Evolutionary conservation across 2,888 invertebrate genomes (phyloP), one percentile per base, ranked within the genome.

Genomic region (Cordilura impudica): DNA sequence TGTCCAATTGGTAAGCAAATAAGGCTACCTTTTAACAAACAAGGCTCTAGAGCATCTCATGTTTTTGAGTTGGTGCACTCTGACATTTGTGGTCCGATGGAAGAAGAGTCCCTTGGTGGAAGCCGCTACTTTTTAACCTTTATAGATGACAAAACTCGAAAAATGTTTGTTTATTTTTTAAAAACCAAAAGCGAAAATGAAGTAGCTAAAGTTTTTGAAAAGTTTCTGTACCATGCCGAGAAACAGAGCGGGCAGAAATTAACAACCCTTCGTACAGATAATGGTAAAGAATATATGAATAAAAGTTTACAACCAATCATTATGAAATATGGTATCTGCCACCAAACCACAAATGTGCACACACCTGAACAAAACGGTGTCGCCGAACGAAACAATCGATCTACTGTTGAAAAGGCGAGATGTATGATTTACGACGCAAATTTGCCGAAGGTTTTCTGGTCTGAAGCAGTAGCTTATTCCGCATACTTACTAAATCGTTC

Each of bases 81-180:
- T 1, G 89, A 89, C 77, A 66, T 89, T 1, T 87, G 88, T 82
- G 88, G 88, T 5, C 87, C 87, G 4, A 87, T 88, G 86, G 85
- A 87, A 70, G 78, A 67, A 3, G 54, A 71, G 8, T 89, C 89
- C 4, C 26, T 71, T 35, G 76, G 81, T 12, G 71, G 53, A 5
- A 51, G 21, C 0, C 45, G 35, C 35, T 75, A 71, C 14, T 65
- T 81, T 7, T 1, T 76, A 8, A 53, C 70, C 1, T 23, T 72
- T 1, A 66, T 76, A 18, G 75, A 78, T 56, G 78, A 78, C 19
- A 35, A 65, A 5, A 53, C 65, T 1, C 31, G 70, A 1, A 70
- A 61, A 35, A 70, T 73, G n/a, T 70, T 54, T 49, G 19, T 66
- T 0, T 63, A 53, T 8, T 61, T 73, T 56, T 39, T 45, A n/a